phyloP scores from a whole-genome alignment of 2,113 vertebrate species.

The Acrocephalus arundinaceus region DNA sequence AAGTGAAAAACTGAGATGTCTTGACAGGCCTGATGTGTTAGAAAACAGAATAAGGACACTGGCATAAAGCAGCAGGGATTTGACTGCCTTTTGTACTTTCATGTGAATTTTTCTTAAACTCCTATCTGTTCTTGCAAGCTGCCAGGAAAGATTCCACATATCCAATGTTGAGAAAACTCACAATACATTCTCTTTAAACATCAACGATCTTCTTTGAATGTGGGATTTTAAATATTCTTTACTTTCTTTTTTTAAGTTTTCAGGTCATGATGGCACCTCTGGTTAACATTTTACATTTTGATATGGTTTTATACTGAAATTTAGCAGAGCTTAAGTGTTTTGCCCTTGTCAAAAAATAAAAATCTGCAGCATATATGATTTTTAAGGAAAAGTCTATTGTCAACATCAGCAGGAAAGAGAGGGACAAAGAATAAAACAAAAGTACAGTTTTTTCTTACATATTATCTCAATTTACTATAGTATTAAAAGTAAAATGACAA shows the following conservation, averaged over 20 bases:
- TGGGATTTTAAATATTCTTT: slow-evolving; percentile 27
- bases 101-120: slow-evolving; percentile 43
- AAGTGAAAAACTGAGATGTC: neutral
- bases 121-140: slow-evolving; percentile 48
- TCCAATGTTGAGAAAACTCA: slow-evolving; percentile 35
- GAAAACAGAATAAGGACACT: neutral
- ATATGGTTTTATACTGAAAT: slow-evolving; percentile 55
- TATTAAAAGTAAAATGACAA: slow-evolving; percentile 43
- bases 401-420: slow-evolving; percentile 4
- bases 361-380: slow-evolving; percentile 10
- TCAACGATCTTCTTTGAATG: slow-evolving; percentile 19
- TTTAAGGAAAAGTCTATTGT: slow-evolving; percentile 4
- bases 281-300: slow-evolving; percentile 61
- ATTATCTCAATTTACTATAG: slow-evolving; percentile 17
- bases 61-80: slow-evolving; percentile 31
- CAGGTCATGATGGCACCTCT: slow-evolving; percentile 9
- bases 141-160: slow-evolving; percentile 20
- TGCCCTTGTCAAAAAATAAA: slow-evolving; percentile 58
- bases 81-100: slow-evolving; percentile 42
- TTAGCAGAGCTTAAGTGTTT: slow-evolving; percentile 46
- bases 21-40: slow-evolving; percentile 16
- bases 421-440: slow-evolving; percentile 2
- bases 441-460: neutral
- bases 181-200: slow-evolving; percentile 47
- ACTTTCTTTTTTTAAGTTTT: neutral